Conservation (phyloP, 2,113 vertebrate genomes). For the Andinoacara biseriatus region DNA sequence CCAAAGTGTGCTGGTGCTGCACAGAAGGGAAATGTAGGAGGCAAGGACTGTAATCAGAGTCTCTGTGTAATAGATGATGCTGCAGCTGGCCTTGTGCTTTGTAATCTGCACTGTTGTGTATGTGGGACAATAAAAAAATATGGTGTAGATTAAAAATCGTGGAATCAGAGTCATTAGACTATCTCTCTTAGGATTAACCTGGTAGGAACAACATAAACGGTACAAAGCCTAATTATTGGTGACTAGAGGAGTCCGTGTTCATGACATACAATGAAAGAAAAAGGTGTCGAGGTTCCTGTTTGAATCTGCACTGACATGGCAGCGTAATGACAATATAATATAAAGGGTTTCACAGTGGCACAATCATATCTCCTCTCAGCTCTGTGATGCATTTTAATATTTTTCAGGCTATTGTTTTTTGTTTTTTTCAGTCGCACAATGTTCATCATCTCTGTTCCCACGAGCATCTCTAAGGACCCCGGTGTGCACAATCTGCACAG, state of each 20-base stretch:
- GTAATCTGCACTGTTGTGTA: background rate
- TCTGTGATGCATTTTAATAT: background rate
- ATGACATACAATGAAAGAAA: too few species aligned
- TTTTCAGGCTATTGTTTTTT: background rate
- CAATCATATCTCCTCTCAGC: background rate
- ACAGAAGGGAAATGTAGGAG: conserved; percentile 43
- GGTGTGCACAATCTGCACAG: background rate
- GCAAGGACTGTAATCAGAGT: conserved; percentile 44
- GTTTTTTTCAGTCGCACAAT: background rate
- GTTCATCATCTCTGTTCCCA: background rate
- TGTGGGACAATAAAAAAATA: conserved; percentile 24
- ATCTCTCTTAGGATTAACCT: background rate
- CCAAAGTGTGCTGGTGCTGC: background rate
- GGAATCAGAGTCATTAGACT: conserved; percentile 30
- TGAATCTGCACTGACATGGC: too few species aligned
- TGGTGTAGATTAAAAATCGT: conserved; percentile 30
- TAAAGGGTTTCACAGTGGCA: background rate
- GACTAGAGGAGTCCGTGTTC: too few species aligned
- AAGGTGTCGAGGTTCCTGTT: too few species aligned
- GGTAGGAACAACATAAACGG: background rate
- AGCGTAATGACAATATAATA: too few species aligned
- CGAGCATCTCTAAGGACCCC: background rate
- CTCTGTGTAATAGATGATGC: conserved; percentile 12
- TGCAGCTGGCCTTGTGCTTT: conserved; percentile 32
- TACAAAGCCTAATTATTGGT: background rate